A percentile compares a stretch with the other conserved stretches of the same genome.
phyloP scores from a whole-genome alignment of 2,797 vertebrate genomes.

The Crenichthys baileyi region DNA sequence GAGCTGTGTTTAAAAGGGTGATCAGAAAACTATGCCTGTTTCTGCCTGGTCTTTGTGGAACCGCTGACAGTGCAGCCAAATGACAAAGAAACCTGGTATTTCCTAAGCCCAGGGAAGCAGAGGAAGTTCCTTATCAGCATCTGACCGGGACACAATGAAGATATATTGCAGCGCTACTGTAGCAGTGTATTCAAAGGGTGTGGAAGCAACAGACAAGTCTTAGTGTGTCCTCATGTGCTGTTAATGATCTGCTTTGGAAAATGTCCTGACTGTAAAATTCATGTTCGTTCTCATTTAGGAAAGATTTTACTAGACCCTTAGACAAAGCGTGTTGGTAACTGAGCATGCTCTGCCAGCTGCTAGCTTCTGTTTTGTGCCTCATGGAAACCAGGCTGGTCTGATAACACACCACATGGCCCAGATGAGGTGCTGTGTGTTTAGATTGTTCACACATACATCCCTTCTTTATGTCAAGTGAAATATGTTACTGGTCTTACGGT shows the following conservation, averaged over 20 bases:
- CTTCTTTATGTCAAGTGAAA: constrained; percentile 36
- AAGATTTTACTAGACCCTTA: constrained; percentile 13
- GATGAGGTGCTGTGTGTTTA: constrained; percentile 1
- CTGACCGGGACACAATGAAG: constrained; percentile 26
- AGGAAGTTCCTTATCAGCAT: constrained; percentile 67
- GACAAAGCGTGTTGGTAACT: constrained; percentile 12
- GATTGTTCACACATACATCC: constrained; percentile 13
- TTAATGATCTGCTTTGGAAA: constrained; percentile 53
- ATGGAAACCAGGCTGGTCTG: constrained; percentile 45
- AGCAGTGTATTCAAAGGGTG: constrained; percentile 60
- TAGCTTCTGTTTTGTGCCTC: constrained; percentile 29
- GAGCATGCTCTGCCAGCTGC: constrained; percentile 41
- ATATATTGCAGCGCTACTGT: constrained; percentile 15
- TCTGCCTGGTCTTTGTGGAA: background rate
- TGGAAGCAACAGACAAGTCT: constrained; percentile 36
- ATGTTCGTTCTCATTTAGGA: constrained; percentile 1
- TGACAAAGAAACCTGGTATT: constrained; percentile 59
- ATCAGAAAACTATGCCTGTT: background rate
- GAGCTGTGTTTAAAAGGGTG: background rate
- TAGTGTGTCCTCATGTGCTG: background rate
- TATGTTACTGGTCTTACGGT: constrained; percentile 32
- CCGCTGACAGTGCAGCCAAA: constrained; percentile 3
- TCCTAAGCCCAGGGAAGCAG: constrained; percentile 61
- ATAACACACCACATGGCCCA: constrained; percentile 50
- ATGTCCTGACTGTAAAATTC: constrained; percentile 14